Evolutionary conservation across 2,888 invertebrate species (phyloP), one percentile per base, ranked within the genome.

Genomic region (Polydrusus tereticollis): DNA sequence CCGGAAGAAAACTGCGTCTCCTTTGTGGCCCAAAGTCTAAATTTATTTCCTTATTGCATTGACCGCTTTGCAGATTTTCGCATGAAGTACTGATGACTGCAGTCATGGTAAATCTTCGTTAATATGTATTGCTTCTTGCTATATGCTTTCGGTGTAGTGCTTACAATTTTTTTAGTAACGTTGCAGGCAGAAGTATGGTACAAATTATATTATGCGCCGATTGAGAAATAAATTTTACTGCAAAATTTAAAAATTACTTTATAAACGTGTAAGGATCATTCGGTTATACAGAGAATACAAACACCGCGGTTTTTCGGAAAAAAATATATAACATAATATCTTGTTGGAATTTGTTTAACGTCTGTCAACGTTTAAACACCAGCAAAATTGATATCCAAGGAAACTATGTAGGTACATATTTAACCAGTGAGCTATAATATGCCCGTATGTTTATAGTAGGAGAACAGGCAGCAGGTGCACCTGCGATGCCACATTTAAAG

Each of bases 1-100:
- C 64, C 10, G 72, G 72, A 14, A 73, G 45, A 29, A 73, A 73
- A 36, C 72, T 73, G 8, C 23, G 57, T 21, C 65, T 21, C 43
- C 69, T 58, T n/a, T 36, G 16, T n/a, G 29, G 33, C 7, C 43
- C 16, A 43, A 73, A 73, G 59, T 73, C 59, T 8, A 73, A 29
- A 33, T 20, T 45, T 4, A 69, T 69, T 50, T 12, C 8, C 33
- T 69, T 69, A 0, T 64, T 55, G 14, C 21, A 16, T 0, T 6
- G 8, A 8, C 0, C n/a, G n/a, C 1, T 1, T 2, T 2, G 16
- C 18, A 18, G 2, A 16, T 29, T 26, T 7, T 29, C 29, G 8
- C 8, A 0, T n/a, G 20, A 43, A 43, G 43, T 14, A 33, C 1
- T 5, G 36, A 36, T 18, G 16, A 18, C 20, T 4, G 18, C 21